A percentile compares a stretch with the other conserved stretches of the same genome.
Evolutionary conservation across 1,140 invertebrate species (phyloP).

Genomic region (Diuraphis noxia): DNA sequence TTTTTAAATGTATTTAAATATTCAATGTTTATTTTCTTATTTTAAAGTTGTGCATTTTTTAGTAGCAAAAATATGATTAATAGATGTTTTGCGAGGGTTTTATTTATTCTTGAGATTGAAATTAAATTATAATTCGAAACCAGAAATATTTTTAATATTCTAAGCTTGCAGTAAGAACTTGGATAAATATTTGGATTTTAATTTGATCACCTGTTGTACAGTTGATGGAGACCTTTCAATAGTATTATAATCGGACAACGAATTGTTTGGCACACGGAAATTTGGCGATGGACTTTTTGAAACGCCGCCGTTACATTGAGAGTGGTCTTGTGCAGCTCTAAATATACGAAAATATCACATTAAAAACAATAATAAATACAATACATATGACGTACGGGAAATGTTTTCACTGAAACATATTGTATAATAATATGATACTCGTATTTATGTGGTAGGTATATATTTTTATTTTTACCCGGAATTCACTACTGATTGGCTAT

Average conservation of each 20-base stretch:
- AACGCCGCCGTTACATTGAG: slow-evolving; percentile 72
- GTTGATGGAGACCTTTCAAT: not conserved
- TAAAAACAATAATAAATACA: not conserved
- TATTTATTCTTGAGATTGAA: not conserved
- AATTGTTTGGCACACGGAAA: slow-evolving; percentile 24
- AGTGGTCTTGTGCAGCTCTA: slow-evolving; percentile 67
- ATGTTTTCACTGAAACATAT: not conserved
- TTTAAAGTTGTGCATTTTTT: not conserved
- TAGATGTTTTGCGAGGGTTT: not conserved
- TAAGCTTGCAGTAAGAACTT: not conserved
- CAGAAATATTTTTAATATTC: not conserved
- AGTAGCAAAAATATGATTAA: not conserved
- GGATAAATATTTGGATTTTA: not conserved
- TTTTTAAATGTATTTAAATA: not conserved
- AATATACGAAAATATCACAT: slow-evolving; percentile 55
- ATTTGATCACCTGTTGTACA: slow-evolving; percentile 39
- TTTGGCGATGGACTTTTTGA: slow-evolving; percentile 60
- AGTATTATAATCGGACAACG: slow-evolving; percentile 36
- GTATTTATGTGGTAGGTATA: not conserved
- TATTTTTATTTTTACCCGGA: not conserved
- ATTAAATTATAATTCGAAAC: not conserved
- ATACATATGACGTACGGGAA: not conserved
- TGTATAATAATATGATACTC: not conserved
- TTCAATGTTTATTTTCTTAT: not conserved
- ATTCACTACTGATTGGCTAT: slow-evolving; percentile 56